Evolutionary conservation across 2,113 vertebrate genomes (phyloP), one percentile per base, ranked within the genome.

Genomic region (Haemorhous mexicanus): DNA sequence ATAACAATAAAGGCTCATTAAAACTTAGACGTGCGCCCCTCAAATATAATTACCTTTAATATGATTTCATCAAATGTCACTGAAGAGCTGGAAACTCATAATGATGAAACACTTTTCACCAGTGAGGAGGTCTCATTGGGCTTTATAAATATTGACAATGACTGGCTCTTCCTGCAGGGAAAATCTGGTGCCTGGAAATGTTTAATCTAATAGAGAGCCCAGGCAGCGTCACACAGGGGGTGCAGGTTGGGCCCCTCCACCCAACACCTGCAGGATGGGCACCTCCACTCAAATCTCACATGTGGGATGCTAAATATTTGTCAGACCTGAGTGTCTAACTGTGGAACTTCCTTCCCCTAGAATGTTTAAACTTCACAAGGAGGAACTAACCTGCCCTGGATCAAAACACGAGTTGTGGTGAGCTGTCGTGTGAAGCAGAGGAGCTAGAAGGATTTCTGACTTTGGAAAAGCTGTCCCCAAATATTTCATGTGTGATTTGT

Each of bases 21-120:
- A 74, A 81, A 84, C 90, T 88, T 82, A 61, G 62, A 87, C 6
- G 28, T 89, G 92, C 21, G 49, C 41, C 88, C 49, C 69, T 95
- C 93, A 82, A 76, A 94, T 56, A 58, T 66, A 93, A 96, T 96
- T 89, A 90, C 5, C 14, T 63, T 87, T 95, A 93, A 97, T 84
- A 62, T 11, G 73, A 96, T 96, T 96, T 94, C 84, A 94, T 94
- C 92, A 96, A 92, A 95, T 84, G 84, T 97, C 95, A 92, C 80
- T 16, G 66, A 39, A 28, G 90, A 94, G 66, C 93, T 95, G 90
- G 88, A 73, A 75, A 87, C 92, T 89, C 83, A 21, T 68, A 37
- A 93, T 13, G 80, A 76, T 72, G 73, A 72, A 78, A 90, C 77
- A 39, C 44, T 87, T 82, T 24, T 81, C 3, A 52, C 53, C 83